These are phyloP conservation scores for Bicyclus anynana DNA, from an alignment of 1,140 invertebrate species.

Conservation along the genomic window DNA sequence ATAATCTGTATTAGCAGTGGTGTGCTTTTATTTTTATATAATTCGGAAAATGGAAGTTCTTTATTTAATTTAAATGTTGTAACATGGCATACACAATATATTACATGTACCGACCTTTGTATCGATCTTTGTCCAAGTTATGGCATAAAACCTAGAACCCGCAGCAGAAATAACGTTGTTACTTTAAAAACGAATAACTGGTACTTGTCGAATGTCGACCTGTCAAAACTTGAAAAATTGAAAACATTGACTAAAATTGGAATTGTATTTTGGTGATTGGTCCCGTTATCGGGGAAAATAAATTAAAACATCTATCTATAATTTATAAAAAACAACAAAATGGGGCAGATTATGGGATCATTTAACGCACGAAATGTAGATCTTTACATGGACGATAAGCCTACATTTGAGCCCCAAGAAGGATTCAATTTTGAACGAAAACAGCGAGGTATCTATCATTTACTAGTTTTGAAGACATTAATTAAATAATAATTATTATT, in stretches of 20 bases:
- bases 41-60: too few species aligned
- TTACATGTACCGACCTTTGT: too few species aligned
- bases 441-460: slow-evolving; percentile 80
- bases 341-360: slow-evolving; percentile 72
- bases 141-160: too few species aligned
- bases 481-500: not conserved
- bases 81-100: too few species aligned
- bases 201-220: not conserved
- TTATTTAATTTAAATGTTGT: too few species aligned
- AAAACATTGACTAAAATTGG: not conserved
- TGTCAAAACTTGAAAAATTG: not conserved
- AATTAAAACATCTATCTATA: not conserved
- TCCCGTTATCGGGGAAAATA: not conserved
- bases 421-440: slow-evolving; percentile 88
- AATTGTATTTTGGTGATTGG: not conserved
- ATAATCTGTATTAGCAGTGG: too few species aligned
- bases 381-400: slow-evolving; percentile 79
- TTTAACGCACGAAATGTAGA: slow-evolving; percentile 74
- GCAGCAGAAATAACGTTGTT: too few species aligned
- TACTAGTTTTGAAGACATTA: not conserved
- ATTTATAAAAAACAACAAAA: slow-evolving; percentile 23
- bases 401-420: slow-evolving; percentile 86
- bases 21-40: too few species aligned
- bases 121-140: too few species aligned
- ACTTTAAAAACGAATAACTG: too few species aligned